phyloP scores from a whole-genome alignment of 2,113 vertebrate genomes.

The Sapajus apella region DNA sequence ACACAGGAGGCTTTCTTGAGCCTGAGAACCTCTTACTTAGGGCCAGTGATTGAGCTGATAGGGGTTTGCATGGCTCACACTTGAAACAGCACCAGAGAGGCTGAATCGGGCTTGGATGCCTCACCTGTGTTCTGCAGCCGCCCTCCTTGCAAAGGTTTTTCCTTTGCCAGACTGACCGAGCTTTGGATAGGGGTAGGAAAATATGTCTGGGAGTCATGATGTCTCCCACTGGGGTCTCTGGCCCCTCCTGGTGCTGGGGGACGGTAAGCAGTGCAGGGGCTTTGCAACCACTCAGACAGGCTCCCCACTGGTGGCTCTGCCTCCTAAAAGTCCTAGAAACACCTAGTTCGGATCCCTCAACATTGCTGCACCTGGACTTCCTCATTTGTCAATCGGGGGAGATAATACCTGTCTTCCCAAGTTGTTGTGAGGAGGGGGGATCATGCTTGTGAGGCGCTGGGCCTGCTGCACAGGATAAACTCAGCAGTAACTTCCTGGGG shows the following conservation, averaged over 20 bases:
- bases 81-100: accelerated
- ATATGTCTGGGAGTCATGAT: background rate
- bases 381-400: no score
- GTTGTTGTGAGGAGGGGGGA: background rate
- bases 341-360: background rate
- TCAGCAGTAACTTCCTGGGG: background rate
- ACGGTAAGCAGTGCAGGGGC: background rate
- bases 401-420: background rate
- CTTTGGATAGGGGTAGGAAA: background rate
- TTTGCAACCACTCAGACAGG: background rate
- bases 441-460: background rate
- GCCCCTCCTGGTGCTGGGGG: no score
- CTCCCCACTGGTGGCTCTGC: background rate
- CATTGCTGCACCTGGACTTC: background rate
- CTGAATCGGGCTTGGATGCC: background rate
- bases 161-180: background rate
- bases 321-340: accelerated
- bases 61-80: background rate
- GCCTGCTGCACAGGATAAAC: background rate
- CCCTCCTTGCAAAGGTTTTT: background rate
- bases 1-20: background rate
- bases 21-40: background rate
- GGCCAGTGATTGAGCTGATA: background rate
- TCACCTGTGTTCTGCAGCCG: background rate
- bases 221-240: background rate